Conservation (phyloP, 2,888 invertebrate species). For the Ametastegia equiseti region DNA sequence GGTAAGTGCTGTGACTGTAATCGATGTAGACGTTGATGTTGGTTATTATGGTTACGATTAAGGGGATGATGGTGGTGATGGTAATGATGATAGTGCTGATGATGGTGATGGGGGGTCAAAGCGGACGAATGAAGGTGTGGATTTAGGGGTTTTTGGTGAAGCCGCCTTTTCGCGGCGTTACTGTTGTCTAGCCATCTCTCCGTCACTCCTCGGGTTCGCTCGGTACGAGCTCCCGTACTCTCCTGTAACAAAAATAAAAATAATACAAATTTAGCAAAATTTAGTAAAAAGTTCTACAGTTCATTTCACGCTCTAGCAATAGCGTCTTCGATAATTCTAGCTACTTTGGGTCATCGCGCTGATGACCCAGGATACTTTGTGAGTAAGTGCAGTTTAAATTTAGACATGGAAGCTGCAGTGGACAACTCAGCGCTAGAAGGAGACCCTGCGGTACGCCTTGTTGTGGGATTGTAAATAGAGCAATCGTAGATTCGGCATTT, state of each 20-base stretch:
- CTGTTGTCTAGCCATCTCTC: constrained; percentile 47
- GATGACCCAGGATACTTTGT: background rate
- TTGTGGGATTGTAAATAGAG: constrained; percentile 49
- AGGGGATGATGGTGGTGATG: constrained; percentile 13
- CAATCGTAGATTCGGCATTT: constrained; percentile 46
- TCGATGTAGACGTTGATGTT: constrained; percentile 19
- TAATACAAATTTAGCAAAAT: background rate
- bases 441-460: constrained; percentile 23
- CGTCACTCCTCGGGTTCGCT: constrained; percentile 49
- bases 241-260: constrained; percentile 45
- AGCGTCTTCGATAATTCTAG: background rate
- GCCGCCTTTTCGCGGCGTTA: constrained; percentile 49
- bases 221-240: constrained; percentile 48
- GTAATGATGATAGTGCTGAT: constrained; percentile 25
- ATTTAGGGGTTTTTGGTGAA: constrained; percentile 36
- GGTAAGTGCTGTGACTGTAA: constrained; percentile 13
- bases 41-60: constrained; percentile 16
- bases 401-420: background rate
- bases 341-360: background rate
- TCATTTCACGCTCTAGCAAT: background rate
- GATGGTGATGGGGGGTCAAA: constrained; percentile 24
- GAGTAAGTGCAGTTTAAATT: constrained; percentile 24
- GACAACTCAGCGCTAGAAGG: constrained; percentile 14
- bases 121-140: constrained; percentile 37
- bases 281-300: background rate